Conservation (phyloP, 2,113 vertebrate genomes). For the human region GRCh38 chr1:50243501-50244000, state of each 20-base stretch:
- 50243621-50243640: constrained; percentile 66
- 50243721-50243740: constrained; percentile 76
- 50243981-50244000: constrained; percentile 83
- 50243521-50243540: constrained; percentile 79
- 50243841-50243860: constrained; percentile 88
- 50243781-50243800: constrained; percentile 85
- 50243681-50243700: constrained; percentile 72
- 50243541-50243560: constrained; percentile 69
- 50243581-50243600: constrained; percentile 57
- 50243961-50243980: constrained; percentile 84
- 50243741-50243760: constrained; percentile 82
- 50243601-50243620: constrained; percentile 76
- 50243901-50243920: constrained; percentile 87
- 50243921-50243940: constrained; percentile 89
- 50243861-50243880: constrained; percentile 82
- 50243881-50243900: constrained; percentile 82
- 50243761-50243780: constrained; percentile 85
- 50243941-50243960: constrained; percentile 82
- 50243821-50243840: constrained; percentile 85
- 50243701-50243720: constrained; percentile 74
- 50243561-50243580: constrained; percentile 41
- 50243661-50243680: constrained; percentile 41
- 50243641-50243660: constrained; percentile 66
- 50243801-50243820: constrained; percentile 81
- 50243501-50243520: constrained; percentile 74